These are phyloP conservation scores for Heliconius aoede DNA, from an alignment of 2,888 invertebrate genomes.

Conservation along the genomic window DNA sequence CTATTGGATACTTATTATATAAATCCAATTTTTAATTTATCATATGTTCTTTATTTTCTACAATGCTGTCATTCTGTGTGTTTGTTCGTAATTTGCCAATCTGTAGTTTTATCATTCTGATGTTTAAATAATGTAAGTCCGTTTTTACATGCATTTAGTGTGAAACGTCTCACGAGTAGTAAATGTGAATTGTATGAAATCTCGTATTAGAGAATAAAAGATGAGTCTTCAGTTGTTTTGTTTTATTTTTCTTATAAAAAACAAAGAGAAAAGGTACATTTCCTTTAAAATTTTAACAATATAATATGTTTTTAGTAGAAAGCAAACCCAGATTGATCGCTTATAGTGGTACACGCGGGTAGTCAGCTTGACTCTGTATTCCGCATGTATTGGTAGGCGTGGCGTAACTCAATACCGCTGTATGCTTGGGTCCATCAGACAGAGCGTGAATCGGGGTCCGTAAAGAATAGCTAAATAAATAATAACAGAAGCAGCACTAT, in stretches of 20 bases:
- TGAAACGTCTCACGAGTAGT: conserved; percentile 31
- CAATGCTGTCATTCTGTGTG: conserved; percentile 8
- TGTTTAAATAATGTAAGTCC: conserved; percentile 4
- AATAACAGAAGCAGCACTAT: no score
- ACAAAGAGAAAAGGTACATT: no score
- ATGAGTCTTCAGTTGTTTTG: conserved; percentile 54
- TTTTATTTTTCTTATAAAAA: conserved; percentile 20
- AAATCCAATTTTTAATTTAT: neutral
- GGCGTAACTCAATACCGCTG: no score
- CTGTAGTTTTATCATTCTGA: conserved; percentile 9
- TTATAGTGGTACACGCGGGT: no score
- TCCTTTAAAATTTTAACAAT: no score
- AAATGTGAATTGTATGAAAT: conserved; percentile 48
- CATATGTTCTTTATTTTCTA: neutral
- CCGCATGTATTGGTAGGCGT: no score
- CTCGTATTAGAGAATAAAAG: conserved; percentile 68
- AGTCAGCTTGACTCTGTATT: no score
- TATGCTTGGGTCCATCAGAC: no score
- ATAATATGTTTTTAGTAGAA: no score
- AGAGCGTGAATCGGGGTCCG: no score
- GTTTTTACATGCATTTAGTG: conserved; percentile 31
- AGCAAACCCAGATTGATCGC: no score
- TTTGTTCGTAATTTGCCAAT: conserved; percentile 5
- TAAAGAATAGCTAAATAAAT: no score
- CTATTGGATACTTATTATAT: neutral